A percentile compares a stretch with the other conserved stretches of the same genome.
phyloP scores from a whole-genome alignment of 2,888 invertebrate species.

The Agrypnus murinus region DNA sequence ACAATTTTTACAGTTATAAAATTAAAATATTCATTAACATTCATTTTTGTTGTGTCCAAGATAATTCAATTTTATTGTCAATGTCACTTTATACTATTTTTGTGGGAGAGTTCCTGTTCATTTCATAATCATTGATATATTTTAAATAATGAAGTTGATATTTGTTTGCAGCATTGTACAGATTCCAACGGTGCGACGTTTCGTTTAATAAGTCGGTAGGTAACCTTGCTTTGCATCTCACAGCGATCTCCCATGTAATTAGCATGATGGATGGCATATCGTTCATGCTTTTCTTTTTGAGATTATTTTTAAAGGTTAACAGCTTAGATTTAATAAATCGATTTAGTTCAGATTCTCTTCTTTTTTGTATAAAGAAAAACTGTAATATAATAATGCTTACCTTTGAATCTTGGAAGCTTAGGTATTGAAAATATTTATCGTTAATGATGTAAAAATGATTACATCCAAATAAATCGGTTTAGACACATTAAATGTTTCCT shows the following conservation, averaged over 20 bases:
- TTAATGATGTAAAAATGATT: too few relatives aligned
- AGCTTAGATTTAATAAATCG: background rate
- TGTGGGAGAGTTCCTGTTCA: constrained; percentile 10
- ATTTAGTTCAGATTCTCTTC: background rate
- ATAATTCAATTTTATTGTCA: constrained; percentile 15
- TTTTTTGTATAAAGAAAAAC: background rate
- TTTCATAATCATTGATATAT: constrained; percentile 3
- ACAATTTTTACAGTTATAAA: too few relatives aligned
- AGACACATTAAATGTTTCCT: too few relatives aligned
- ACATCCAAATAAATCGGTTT: too few relatives aligned
- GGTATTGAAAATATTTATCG: too few relatives aligned
- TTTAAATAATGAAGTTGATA: constrained; percentile 26
- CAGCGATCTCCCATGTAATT: constrained; percentile 19
- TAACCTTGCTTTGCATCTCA: constrained; percentile 28
- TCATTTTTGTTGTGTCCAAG: background rate
- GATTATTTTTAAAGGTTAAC: constrained; percentile 12
- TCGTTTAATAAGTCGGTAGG: constrained; percentile 12
- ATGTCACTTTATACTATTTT: background rate
- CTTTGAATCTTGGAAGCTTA: too few relatives aligned
- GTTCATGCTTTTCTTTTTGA: constrained; percentile 5
- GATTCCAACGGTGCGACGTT: constrained; percentile 19
- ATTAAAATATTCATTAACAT: too few relatives aligned
- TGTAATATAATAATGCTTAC: background rate
- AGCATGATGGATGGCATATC: constrained; percentile 8
- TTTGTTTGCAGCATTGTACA: constrained; percentile 8